Evolutionary conservation across 2,888 invertebrate species (phyloP).

Genomic region (Troides oblongomaculatus): DNA sequence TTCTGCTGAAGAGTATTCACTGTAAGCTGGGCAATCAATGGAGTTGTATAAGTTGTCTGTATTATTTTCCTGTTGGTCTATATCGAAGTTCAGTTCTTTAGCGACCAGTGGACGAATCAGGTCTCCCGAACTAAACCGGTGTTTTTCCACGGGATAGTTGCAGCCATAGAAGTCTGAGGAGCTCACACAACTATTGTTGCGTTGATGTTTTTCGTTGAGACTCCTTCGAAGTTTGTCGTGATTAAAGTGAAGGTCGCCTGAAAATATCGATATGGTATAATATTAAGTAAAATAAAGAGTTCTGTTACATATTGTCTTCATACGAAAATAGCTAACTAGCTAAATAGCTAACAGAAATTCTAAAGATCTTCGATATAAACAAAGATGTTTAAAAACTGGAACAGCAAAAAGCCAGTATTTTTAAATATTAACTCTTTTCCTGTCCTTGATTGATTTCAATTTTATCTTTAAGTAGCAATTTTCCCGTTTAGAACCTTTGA

Average conservation of each 20-base stretch:
- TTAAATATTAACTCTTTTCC: too few species aligned
- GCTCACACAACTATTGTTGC: slow-evolving; percentile 77
- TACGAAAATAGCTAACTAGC: too few species aligned
- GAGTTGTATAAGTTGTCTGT: slow-evolving; percentile 68
- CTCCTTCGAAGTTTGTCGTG: slow-evolving; percentile 73
- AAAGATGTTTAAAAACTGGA: too few species aligned
- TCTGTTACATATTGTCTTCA: too few species aligned
- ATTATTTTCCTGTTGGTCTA: slow-evolving; percentile 56
- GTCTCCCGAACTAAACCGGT: slow-evolving; percentile 74
- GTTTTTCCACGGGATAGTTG: slow-evolving; percentile 77
- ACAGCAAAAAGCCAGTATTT: too few species aligned
- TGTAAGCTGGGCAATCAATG: slow-evolving; percentile 60
- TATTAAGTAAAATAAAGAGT: neutral
- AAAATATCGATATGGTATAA: slow-evolving; percentile 19
- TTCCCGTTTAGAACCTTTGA: too few species aligned
- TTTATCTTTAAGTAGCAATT: too few species aligned
- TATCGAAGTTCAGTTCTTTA: slow-evolving; percentile 67
- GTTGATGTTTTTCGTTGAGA: slow-evolving; percentile 75
- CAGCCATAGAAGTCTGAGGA: slow-evolving; percentile 78
- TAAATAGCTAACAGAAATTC: too few species aligned
- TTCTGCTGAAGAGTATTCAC: slow-evolving; percentile 60
- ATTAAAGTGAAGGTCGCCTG: slow-evolving; percentile 73
- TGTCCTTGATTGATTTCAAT: too few species aligned
- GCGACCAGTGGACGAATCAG: slow-evolving; percentile 71
- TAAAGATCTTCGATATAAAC: too few species aligned